These are phyloP conservation scores for Dione juno DNA, from an alignment of 2,888 invertebrate species.

Conservation along the genomic window DNA sequence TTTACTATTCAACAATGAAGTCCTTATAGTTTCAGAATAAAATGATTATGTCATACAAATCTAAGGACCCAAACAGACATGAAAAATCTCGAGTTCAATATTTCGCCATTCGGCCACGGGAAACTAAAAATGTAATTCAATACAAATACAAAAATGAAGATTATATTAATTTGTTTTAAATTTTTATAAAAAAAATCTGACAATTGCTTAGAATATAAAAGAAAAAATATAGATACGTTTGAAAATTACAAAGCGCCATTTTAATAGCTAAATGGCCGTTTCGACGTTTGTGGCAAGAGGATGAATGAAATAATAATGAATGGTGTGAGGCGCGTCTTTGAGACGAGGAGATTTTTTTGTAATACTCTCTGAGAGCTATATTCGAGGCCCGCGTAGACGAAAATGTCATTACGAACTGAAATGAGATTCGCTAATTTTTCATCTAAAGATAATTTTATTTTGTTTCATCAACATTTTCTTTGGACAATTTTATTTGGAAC, in stretches of 20 bases:
- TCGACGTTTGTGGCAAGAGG: constrained; percentile 20
- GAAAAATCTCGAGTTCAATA: no score
- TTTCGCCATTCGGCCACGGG: no score
- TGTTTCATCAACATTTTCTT: no score
- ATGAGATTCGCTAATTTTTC: constrained; percentile 19
- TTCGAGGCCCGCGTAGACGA: not conserved
- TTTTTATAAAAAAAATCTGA: no score
- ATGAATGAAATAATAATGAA: constrained; percentile 45
- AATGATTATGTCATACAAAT: no score
- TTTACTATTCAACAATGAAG: no score
- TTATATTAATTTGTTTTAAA: no score
- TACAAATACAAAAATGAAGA: no score
- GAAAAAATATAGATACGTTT: not conserved
- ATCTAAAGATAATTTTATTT: constrained; percentile 11
- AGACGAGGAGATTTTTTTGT: constrained; percentile 39
- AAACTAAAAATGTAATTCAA: no score
- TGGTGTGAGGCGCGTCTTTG: constrained; percentile 35
- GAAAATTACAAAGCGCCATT: constrained; percentile 17
- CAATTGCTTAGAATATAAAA: not conserved
- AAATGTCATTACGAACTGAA: constrained; percentile 15
- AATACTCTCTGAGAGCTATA: not conserved
- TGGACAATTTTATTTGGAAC: no score
- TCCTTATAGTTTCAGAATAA: no score
- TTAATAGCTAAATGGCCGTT: constrained; percentile 23
- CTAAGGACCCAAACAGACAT: no score